Evolutionary conservation across 2,113 vertebrate species (phyloP).

Genomic region (Corythornis cristatus): DNA sequence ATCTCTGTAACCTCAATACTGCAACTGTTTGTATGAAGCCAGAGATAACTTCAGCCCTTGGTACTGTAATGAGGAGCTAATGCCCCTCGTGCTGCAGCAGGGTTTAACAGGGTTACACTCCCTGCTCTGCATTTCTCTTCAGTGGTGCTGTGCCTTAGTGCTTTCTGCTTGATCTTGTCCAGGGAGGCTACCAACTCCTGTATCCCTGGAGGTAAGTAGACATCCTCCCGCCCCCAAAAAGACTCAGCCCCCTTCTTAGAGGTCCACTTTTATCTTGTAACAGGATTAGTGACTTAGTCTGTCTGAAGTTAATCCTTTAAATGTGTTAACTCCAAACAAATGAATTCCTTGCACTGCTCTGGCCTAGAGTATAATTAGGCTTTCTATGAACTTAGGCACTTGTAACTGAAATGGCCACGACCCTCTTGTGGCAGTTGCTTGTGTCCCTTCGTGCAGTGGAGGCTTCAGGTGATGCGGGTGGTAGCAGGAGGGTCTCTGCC

Average conservation of each 20-base stretch:
- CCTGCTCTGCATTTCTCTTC: background rate
- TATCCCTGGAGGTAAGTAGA: background rate
- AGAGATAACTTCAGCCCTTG: background rate
- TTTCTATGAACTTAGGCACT: background rate
- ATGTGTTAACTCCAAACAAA: constrained; percentile 35
- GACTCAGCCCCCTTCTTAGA: background rate
- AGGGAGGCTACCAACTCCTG: background rate
- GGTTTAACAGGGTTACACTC: background rate
- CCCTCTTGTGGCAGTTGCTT: background rate
- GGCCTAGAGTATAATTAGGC: background rate
- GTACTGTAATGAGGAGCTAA: background rate
- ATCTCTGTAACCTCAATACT: background rate
- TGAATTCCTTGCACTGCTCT: background rate
- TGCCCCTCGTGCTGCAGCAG: background rate
- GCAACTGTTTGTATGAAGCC: background rate
- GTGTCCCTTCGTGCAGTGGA: rapidly evolving
- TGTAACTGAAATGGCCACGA: background rate
- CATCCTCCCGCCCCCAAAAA: background rate
- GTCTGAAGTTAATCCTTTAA: constrained; percentile 54
- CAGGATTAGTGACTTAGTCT: constrained; percentile 26
- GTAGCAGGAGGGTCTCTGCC: too few relatives aligned
- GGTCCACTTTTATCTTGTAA: background rate
- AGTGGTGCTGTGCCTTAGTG: background rate
- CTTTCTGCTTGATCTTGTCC: background rate
- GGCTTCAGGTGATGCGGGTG: background rate